Evolutionary conservation across 1,140 invertebrate genomes (phyloP), one percentile per base, ranked within the genome.

Genomic region (Colletes gigas): DNA sequence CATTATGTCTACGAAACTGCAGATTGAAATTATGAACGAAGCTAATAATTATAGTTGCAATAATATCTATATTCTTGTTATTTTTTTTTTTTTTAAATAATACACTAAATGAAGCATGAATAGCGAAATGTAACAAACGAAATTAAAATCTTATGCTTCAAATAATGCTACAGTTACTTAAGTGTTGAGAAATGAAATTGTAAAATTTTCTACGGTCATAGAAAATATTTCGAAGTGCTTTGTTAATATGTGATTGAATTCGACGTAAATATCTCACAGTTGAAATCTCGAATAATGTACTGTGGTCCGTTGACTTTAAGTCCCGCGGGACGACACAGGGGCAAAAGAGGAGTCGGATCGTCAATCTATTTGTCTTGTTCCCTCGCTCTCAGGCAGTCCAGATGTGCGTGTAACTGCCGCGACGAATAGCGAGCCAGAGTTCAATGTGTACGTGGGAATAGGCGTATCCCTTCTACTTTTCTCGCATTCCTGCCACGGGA

Each of bases 281-380:
- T 57, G 39, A 59, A 65, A 72, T 65, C 70, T 65, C 68, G 57
- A 63, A 39, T 63, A 60, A 65, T 72, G 68, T 78, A 78, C 30
- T 30, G n/a, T n/a, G n/a, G n/a, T n/a, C n/a, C n/a, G n/a, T n/a
- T n/a, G n/a, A n/a, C n/a, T n/a, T n/a, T n/a, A n/a, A n/a, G n/a
- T n/a, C n/a, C n/a, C n/a, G n/a, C n/a, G n/a, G n/a, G n/a, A n/a
- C n/a, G n/a, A n/a, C n/a, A n/a, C n/a, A n/a, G n/a, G n/a, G n/a
- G n/a, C n/a, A n/a, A n/a, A n/a, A n/a, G n/a, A n/a, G n/a, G n/a
- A n/a, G n/a, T n/a, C n/a, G n/a, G n/a, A n/a, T n/a, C n/a, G n/a
- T n/a, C n/a, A n/a, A n/a, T n/a, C n/a, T n/a, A n/a, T n/a, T n/a
- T n/a, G n/a, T n/a, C n/a, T n/a, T n/a, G n/a, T n/a, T n/a, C n/a